Evolutionary conservation across 2,797 vertebrate species (phyloP).

Genomic region (Chaetophractus vellerosus): DNA sequence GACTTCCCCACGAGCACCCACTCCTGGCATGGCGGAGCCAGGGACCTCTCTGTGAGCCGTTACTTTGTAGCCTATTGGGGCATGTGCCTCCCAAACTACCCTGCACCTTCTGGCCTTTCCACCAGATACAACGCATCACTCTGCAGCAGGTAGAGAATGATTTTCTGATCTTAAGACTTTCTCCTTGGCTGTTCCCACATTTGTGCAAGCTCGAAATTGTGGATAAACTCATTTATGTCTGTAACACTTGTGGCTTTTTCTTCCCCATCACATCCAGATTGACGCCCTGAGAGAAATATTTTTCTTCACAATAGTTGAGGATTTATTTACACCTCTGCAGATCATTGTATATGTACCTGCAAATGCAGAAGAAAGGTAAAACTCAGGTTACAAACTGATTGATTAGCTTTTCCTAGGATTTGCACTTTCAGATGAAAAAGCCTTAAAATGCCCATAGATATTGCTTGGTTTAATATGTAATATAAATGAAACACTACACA

Average conservation of each 20-base stretch:
- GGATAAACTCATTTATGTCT: not conserved
- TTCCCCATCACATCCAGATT: not conserved
- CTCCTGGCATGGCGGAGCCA: too few species aligned
- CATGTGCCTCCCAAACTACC: too few species aligned
- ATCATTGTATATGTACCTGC: not conserved
- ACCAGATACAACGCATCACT: too few species aligned
- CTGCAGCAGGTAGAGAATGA: not conserved
- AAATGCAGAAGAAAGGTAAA: not conserved
- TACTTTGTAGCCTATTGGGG: not conserved
- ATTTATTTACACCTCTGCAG: not conserved
- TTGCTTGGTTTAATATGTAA: not conserved
- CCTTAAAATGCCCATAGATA: not conserved
- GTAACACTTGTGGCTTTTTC: not conserved
- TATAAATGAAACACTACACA: not conserved
- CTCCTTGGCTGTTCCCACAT: too few species aligned
- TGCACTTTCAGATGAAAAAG: not conserved
- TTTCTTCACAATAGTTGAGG: not conserved
- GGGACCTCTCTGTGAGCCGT: not conserved
- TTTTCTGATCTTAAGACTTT: not conserved
- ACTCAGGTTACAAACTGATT: not conserved
- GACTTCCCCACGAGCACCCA: accelerated
- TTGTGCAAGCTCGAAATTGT: not conserved
- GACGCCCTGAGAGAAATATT: not conserved
- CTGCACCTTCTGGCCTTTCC: not conserved
- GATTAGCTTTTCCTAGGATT: not conserved